Conservation (phyloP, 1,140 invertebrate genomes). For the Papilio helenus region DNA sequence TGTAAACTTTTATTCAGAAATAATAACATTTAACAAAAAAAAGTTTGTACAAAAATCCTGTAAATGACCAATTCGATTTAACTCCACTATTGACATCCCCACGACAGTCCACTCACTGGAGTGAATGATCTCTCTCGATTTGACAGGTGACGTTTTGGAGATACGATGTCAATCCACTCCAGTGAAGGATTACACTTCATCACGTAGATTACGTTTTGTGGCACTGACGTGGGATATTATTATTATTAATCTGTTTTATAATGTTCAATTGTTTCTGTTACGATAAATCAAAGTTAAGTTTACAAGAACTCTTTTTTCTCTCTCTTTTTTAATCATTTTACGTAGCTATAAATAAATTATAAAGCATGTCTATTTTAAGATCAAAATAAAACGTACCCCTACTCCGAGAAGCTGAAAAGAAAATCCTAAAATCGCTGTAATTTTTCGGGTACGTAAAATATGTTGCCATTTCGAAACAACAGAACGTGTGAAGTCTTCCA, state of each 20-base stretch:
- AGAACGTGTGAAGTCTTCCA: conserved; percentile 37
- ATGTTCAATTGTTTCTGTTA: neutral
- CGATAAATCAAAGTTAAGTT: too few relatives aligned
- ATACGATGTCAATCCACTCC: conserved; percentile 16
- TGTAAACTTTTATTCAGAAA: neutral
- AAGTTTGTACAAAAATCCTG: neutral
- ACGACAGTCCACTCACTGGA: conserved; percentile 15
- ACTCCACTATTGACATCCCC: neutral
- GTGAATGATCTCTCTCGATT: conserved; percentile 17
- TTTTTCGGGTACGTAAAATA: conserved; percentile 33
- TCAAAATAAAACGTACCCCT: neutral
- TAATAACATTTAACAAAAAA: neutral
- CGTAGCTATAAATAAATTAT: too few relatives aligned
- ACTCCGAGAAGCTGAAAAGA: conserved; percentile 6
- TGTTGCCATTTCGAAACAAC: conserved; percentile 37
- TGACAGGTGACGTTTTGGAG: conserved; percentile 21
- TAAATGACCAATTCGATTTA: neutral
- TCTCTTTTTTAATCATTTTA: too few relatives aligned
- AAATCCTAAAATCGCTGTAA: conserved; percentile 34
- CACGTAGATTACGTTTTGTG: neutral
- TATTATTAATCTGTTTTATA: neutral
- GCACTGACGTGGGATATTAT: neutral
- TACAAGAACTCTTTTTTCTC: neutral
- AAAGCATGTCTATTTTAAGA: neutral
- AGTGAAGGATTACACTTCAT: conserved; percentile 14